Evolutionary conservation across 2,113 vertebrate genomes (phyloP).

Genomic region (Oreochromis tanganicae): DNA sequence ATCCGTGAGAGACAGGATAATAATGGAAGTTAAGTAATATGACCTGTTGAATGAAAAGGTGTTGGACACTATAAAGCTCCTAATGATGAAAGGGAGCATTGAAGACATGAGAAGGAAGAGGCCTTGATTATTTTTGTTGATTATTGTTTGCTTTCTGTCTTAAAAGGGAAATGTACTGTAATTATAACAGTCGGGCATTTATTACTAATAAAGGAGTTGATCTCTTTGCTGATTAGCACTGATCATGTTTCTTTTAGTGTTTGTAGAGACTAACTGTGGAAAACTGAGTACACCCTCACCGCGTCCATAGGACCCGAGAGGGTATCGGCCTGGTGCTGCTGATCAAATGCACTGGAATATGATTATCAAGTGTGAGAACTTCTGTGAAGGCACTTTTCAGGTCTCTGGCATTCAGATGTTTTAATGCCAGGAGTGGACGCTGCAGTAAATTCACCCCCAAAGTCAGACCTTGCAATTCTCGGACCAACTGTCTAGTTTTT

Average conservation of each 20-base stretch:
- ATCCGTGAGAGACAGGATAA: neutral
- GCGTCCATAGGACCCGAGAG: neutral
- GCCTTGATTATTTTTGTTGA: neutral
- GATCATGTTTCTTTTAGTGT: neutral
- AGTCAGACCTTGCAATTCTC: neutral
- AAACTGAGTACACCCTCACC: neutral
- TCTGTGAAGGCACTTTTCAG: neutral
- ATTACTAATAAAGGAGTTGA: neutral
- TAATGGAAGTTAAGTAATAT: rapidly evolving
- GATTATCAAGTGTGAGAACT: neutral
- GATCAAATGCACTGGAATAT: neutral
- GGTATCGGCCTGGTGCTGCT: neutral
- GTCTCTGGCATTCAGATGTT: neutral
- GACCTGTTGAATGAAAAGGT: neutral
- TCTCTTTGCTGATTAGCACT: neutral
- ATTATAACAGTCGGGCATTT: neutral
- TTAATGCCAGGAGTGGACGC: neutral
- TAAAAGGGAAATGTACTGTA: neutral
- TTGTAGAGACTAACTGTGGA: neutral
- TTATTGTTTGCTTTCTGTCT: neutral
- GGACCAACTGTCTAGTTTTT: neutral
- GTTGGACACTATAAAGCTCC: neutral
- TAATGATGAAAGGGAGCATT: neutral
- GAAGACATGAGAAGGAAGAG: neutral
- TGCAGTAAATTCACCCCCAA: neutral